Base-by-base conservation (phyloP, 2,797 vertebrate species). In the Epinephelus awoara region DNA sequence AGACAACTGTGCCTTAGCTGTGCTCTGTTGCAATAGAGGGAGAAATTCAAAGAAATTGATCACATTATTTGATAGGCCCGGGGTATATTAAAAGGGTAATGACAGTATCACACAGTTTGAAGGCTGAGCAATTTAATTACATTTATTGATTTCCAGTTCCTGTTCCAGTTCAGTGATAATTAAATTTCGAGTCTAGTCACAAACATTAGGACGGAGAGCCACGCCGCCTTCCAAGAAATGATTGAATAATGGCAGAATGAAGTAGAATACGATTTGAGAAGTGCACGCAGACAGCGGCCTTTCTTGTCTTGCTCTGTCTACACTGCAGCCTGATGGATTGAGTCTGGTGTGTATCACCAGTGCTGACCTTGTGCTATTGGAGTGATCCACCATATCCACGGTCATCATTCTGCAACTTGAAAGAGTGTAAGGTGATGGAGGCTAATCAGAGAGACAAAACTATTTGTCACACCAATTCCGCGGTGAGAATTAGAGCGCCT, bases 111-210 rank as follows among this genome's bases (percentile, higher is more conserved):
- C 72, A 63, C 74, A 64, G 75, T 83, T 85, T 78, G 84, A 90
- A 77, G 82, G 86, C 81, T 61, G 62, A 86, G 81, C 76, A 78
- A 84, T 91, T 85, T 91, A 87, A 93, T 93, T 88, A 86, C 80
- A 84, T 73, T 72, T 68, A 93, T 94, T 85, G 85, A 93, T 94
- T 90, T 91, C 83, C 79, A 79, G 77, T 87, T 89, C 79, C 83
- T 80, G 85, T 85, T 92, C 83, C 82, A 86, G 85, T 88, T 88
- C 65, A 50, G 55, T 73, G 72, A 69, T 90, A 85, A 92, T 91
- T 90, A 67, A 62, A 89, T 87, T 86, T 84, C 10, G 47, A 81
- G 76, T 65, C 57, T 67, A n/a, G 83, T 42, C 68, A 75, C 71
- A 79, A 82, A 82, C 85, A 83, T 84, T 75, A 69, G 73, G n/a